A percentile compares a stretch with the other conserved stretches of the same genome.
These are phyloP conservation scores for Octomys mimax DNA, from an alignment of 2,797 vertebrate genomes.

Conservation along the genomic window DNA sequence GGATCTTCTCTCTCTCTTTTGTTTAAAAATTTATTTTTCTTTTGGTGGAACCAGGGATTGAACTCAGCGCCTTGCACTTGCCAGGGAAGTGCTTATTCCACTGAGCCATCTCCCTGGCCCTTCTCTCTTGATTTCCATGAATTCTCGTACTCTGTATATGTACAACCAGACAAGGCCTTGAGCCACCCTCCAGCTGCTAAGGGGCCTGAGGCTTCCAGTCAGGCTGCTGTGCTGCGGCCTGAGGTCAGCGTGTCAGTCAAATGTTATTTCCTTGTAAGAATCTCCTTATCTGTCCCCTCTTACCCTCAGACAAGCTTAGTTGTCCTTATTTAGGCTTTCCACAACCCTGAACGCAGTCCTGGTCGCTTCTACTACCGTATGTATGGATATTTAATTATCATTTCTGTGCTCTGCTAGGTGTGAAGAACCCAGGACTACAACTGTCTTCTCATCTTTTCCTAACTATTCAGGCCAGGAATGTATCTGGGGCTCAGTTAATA, in stretches of 20 bases:
- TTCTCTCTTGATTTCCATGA: not conserved
- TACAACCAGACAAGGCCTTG: not conserved
- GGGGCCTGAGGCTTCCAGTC: not conserved
- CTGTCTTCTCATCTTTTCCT: not conserved
- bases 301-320: not conserved
- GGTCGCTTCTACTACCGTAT: not conserved
- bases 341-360: not conserved
- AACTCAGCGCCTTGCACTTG: no score
- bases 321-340: not conserved
- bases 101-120: not conserved
- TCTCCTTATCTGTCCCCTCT: not conserved
- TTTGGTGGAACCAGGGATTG: no score
- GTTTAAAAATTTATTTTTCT: no score
- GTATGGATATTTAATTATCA: not conserved
- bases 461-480: not conserved
- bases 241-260: not conserved
- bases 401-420: not conserved
- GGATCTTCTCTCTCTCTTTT: not conserved
- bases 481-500: not conserved
- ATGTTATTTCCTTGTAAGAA: not conserved
- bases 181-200: not conserved
- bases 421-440: no score
- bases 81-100: no score
- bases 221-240: not conserved
- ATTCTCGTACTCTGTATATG: not conserved